Evolutionary conservation across 2,113 vertebrate genomes (phyloP).

Genomic region (Ptilonorhynchus violaceus): DNA sequence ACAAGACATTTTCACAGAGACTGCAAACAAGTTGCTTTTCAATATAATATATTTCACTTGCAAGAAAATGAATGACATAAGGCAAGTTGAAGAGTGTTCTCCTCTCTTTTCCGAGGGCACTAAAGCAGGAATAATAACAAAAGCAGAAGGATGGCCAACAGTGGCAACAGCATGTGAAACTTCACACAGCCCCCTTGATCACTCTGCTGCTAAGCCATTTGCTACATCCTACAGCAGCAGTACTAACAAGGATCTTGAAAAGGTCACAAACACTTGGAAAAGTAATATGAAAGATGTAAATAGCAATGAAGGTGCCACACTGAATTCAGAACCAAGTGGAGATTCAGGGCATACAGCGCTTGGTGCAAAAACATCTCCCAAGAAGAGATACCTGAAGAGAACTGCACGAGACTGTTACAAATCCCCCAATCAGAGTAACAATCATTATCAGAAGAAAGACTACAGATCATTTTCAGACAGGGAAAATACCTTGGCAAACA

Average conservation of each 20-base stretch:
- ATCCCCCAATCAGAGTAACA: neutral
- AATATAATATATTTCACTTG: conserved; percentile 84
- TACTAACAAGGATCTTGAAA: neutral
- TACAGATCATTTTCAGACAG: conserved; percentile 17
- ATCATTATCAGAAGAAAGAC: conserved; percentile 24
- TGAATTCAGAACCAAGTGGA: conserved; percentile 3
- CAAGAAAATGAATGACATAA: conserved; percentile 84
- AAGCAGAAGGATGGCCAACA: neutral
- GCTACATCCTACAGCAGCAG: neutral
- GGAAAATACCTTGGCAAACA: neutral
- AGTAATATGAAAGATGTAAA: neutral
- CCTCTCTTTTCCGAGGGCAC: neutral
- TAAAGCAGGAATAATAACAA: neutral
- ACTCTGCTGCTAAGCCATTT: neutral
- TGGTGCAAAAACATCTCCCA: conserved; percentile 24
- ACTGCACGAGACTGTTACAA: conserved; percentile 15
- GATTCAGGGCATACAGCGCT: neutral
- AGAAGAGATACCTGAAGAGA: conserved; percentile 62
- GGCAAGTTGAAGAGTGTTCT: conserved; percentile 64
- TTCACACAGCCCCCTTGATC: neutral
- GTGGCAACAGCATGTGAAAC: neutral
- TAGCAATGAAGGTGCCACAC: neutral
- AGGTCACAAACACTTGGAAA: neutral
- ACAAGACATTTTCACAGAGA: conserved; percentile 79
- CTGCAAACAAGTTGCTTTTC: conserved; percentile 84